phyloP scores from a whole-genome alignment of 2,888 invertebrate genomes.

The Teleiodes luculella region DNA sequence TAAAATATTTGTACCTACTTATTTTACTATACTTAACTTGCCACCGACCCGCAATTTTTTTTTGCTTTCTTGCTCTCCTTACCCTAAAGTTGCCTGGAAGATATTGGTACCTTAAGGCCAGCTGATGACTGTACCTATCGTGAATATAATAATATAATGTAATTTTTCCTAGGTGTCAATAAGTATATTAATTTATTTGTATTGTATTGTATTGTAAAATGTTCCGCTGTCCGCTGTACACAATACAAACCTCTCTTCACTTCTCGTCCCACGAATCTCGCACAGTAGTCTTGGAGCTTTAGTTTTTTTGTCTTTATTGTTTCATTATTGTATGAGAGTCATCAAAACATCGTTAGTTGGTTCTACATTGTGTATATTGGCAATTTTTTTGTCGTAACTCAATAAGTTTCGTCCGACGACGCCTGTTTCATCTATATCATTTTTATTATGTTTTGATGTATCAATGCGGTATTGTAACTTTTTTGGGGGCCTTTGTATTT shows the following conservation, averaged over 20 bases:
- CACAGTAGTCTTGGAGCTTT: slow-evolving; percentile 46
- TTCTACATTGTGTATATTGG: slow-evolving; percentile 57
- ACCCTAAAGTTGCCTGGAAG: no score
- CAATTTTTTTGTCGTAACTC: slow-evolving; percentile 69
- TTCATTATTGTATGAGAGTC: slow-evolving; percentile 61
- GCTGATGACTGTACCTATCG: no score
- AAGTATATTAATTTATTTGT: no score
- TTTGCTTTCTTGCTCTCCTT: no score
- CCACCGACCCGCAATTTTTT: no score
- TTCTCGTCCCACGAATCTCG: slow-evolving; percentile 21
- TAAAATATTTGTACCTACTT: no score
- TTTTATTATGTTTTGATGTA: slow-evolving; percentile 48
- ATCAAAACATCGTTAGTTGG: slow-evolving; percentile 73
- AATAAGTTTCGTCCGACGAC: slow-evolving; percentile 47
- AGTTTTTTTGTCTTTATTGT: slow-evolving; percentile 53
- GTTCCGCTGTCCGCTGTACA: no score
- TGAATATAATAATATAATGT: no score
- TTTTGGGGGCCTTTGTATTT: slow-evolving; percentile 29
- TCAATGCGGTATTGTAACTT: slow-evolving; percentile 39
- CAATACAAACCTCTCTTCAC: neutral
- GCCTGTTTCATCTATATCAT: slow-evolving; percentile 28
- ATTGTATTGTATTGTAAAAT: no score
- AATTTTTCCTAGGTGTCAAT: no score
- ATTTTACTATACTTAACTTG: no score
- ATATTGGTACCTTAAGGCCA: no score